phyloP scores from a whole-genome alignment of 2,888 invertebrate genomes.

The Cosmia trapezina region DNA sequence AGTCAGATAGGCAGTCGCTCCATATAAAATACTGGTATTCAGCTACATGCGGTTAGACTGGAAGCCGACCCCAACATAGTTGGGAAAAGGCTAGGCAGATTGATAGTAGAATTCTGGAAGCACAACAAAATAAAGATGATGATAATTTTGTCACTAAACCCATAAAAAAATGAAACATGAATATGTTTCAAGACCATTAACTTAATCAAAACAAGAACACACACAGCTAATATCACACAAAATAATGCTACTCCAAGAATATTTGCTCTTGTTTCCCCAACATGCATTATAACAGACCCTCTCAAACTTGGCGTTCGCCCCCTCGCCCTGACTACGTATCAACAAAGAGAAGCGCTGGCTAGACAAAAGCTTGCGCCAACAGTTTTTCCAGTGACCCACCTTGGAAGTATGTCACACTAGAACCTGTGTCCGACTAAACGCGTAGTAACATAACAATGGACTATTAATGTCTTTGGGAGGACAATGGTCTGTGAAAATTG shows the following conservation, averaged over 20 bases:
- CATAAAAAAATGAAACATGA: not conserved
- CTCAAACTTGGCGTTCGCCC: slow-evolving; percentile 32
- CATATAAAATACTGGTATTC: no score
- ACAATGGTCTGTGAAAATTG: slow-evolving; percentile 30
- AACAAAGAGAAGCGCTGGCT: slow-evolving; percentile 52
- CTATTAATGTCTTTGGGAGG: slow-evolving; percentile 34
- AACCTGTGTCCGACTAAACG: slow-evolving; percentile 33
- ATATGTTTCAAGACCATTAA: not conserved
- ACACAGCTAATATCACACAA: not conserved
- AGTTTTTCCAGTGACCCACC: slow-evolving; percentile 62
- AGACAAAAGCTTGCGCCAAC: slow-evolving; percentile 54
- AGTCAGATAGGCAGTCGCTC: no score
- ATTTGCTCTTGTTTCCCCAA: slow-evolving; percentile 3
- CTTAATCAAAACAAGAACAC: not conserved
- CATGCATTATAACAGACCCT: slow-evolving; percentile 13
- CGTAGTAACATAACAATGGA: slow-evolving; percentile 42
- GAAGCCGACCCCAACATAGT: no score
- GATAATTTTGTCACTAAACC: no score
- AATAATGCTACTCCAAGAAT: not conserved
- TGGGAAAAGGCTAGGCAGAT: no score
- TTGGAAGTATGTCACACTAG: slow-evolving; percentile 59
- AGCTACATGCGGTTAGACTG: no score
- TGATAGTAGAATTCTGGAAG: not conserved
- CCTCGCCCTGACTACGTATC: slow-evolving; percentile 44
- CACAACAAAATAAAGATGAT: not conserved